Evolutionary conservation across 2,888 invertebrate genomes (phyloP), one percentile per base, ranked within the genome.

Genomic region (Amphipoea oculea): DNA sequence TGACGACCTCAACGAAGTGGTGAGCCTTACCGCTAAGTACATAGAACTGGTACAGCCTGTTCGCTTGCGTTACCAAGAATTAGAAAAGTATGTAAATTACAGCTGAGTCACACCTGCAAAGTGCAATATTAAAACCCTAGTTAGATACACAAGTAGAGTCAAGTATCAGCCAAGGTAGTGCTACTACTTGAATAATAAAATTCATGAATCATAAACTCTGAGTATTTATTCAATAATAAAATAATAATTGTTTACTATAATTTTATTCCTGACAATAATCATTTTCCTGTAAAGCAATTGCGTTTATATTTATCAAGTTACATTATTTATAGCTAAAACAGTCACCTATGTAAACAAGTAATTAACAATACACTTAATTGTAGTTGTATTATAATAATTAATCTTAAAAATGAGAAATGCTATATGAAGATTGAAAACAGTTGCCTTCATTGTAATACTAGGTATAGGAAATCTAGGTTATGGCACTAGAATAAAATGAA

Each of bases 1-100:
- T 48, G 98, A 98, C 94, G 98, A 99, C 95, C 97, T 99, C 90
- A 98, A 98, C 75, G 98, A 98, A 97, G 99, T 99, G 93, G 98
- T 99, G 92, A 97, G 98, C 42, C 29, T 79, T 72, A 69, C 73
- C 36, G 45, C 54, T 83, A 79, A 82, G 74, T 79, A 81, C 71
- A 75, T 80, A 86, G 20, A 82, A 85, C 79, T 80, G 45, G 72
- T 72, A 66, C 73, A 74, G 75, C 66, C 40, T 70, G 75, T 84
- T 95, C 62, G 54, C 74, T 93, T 95, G 57, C 70, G 70, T 63
- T 82, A 69, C 67, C 29, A 73, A 73, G 65, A 80, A 81, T 66
- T 74, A 89, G 76, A 77, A 80, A 81, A 73, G 23, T 85, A 83
- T 84, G 79, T 85, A 79, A 85, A 88, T 84, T 85, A 76, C 66